These are phyloP conservation scores for Ophion obscuratus DNA, from an alignment of 2,888 invertebrate species.

Conservation along the genomic window DNA sequence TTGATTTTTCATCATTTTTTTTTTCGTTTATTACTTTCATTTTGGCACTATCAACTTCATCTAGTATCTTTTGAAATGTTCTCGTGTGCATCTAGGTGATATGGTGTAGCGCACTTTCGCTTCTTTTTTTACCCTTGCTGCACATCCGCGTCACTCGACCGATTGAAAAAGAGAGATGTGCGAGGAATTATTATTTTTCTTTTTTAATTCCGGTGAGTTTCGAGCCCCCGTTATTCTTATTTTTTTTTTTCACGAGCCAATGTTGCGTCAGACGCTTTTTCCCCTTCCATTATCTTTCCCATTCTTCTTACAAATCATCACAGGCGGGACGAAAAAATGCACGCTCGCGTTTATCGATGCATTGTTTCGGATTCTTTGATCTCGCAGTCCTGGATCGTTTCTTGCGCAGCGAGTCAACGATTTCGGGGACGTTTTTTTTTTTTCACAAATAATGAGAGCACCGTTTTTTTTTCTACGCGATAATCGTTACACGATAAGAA, in stretches of 20 bases:
- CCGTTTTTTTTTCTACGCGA: slow-evolving; percentile 18
- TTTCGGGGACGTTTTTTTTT: slow-evolving; percentile 27
- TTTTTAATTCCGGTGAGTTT: slow-evolving; percentile 30
- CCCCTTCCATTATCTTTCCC: slow-evolving; percentile 1
- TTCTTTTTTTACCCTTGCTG: not conserved
- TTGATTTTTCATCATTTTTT: slow-evolving; percentile 5
- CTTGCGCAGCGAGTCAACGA: slow-evolving; percentile 33
- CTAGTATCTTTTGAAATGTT: slow-evolving; percentile 33
- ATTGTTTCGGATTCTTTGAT: slow-evolving; percentile 35
- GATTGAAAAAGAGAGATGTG: slow-evolving; percentile 24
- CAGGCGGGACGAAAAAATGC: slow-evolving; percentile 64
- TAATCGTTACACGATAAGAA: slow-evolving; percentile 20
- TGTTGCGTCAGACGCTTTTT: slow-evolving; percentile 54
- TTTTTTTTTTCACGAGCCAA: slow-evolving; percentile 53
- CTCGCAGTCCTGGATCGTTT: slow-evolving; percentile 31
- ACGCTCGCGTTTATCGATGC: slow-evolving; percentile 49
- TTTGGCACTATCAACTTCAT: slow-evolving; percentile 71
- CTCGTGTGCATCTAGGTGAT: slow-evolving; percentile 62
- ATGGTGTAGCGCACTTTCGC: slow-evolving; percentile 60
- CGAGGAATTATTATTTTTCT: not conserved
- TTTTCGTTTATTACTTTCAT: slow-evolving; percentile 55
- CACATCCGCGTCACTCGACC: slow-evolving; percentile 33
- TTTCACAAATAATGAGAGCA: slow-evolving; percentile 5
- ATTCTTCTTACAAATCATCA: slow-evolving; percentile 61
- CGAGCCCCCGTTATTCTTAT: slow-evolving; percentile 18